phyloP scores from a whole-genome alignment of 2,888 invertebrate genomes.

The Drosophila anceps region DNA sequence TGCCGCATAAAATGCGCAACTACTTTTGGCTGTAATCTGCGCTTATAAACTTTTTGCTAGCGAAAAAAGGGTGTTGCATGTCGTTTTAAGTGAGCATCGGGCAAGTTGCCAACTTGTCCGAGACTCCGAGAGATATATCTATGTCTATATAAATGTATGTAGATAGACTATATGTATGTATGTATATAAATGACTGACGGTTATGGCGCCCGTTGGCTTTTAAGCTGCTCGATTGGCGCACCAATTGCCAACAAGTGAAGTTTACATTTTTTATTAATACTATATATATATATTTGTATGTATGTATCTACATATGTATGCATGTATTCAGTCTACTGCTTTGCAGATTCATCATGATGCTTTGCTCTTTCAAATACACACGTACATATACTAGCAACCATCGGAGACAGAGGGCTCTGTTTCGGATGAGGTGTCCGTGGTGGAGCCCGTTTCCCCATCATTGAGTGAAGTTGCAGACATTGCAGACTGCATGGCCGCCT shows the following conservation, averaged over 20 bases:
- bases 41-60: constrained; percentile 36
- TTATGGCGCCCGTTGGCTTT: constrained; percentile 26
- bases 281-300: neutral
- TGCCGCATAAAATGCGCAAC: constrained; percentile 31
- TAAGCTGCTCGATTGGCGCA: constrained; percentile 39
- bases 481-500: neutral
- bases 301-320: neutral
- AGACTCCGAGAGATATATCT: constrained; percentile 6
- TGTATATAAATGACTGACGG: constrained; percentile 45
- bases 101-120: constrained; percentile 51
- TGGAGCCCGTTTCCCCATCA: neutral
- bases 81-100: constrained; percentile 47
- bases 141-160: neutral
- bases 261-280: neutral
- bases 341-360: neutral
- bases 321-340: neutral
- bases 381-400: no score
- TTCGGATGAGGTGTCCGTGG: constrained; percentile 3
- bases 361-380: neutral
- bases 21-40: constrained; percentile 53
- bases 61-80: constrained; percentile 27
- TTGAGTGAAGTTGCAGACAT: neutral
- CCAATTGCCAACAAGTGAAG: constrained; percentile 32
- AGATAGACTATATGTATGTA: neutral
- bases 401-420: neutral